These are phyloP conservation scores for Eupithecia inturbata DNA, from an alignment of 2,888 invertebrate species.

Conservation along the genomic window DNA sequence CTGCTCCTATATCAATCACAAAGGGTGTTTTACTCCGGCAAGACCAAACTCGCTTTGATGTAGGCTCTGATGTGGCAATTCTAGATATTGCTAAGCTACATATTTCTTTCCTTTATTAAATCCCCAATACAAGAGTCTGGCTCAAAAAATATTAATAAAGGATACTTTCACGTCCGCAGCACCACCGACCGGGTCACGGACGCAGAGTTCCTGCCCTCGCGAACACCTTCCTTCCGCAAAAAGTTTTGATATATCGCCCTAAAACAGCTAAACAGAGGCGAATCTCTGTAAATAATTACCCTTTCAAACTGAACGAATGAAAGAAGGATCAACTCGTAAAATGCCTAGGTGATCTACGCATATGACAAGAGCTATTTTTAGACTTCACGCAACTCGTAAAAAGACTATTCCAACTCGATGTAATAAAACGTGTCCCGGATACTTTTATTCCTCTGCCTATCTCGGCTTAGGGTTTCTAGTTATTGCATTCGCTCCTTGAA, in stretches of 20 bases:
- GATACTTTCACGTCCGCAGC: constrained; percentile 22
- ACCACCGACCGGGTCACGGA: constrained; percentile 26
- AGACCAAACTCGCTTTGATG: not conserved
- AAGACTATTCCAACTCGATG: constrained; percentile 60
- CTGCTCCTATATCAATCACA: not conserved
- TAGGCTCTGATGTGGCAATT: not conserved
- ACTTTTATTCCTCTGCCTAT: constrained; percentile 57
- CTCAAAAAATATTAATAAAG: constrained; percentile 34
- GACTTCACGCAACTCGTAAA: constrained; percentile 60
- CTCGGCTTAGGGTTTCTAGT: constrained; percentile 55
- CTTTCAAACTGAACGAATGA: not conserved
- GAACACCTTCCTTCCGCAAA: constrained; percentile 33
- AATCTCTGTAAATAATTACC: constrained; percentile 26
- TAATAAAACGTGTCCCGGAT: constrained; percentile 62
- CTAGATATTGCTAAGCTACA: not conserved
- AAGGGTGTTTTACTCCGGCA: not conserved
- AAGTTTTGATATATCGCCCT: constrained; percentile 39
- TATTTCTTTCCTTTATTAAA: constrained; percentile 9
- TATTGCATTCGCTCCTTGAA: constrained; percentile 51
- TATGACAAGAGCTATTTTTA: constrained; percentile 51
- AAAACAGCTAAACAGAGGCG: constrained; percentile 31
- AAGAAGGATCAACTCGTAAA: constrained; percentile 26
- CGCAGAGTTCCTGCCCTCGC: constrained; percentile 32
- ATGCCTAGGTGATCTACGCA: constrained; percentile 40
- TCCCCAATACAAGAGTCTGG: constrained; percentile 5